These are phyloP conservation scores for Amphiprion percula DNA, from an alignment of 2,113 vertebrate species.

Conservation along the genomic window DNA sequence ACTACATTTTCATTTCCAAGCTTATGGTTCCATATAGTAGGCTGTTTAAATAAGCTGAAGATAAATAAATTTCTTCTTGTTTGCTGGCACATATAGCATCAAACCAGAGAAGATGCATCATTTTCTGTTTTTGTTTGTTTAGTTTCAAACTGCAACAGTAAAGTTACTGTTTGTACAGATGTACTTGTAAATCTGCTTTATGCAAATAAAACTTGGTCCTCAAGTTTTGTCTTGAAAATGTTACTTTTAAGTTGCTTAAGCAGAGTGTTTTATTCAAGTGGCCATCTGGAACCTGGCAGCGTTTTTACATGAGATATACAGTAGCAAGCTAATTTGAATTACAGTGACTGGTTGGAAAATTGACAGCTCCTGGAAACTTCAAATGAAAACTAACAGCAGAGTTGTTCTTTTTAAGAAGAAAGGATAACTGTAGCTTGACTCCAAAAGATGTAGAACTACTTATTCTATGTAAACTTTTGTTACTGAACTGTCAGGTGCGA, in stretches of 20 bases:
- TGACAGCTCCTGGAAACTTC: conserved; percentile 1
- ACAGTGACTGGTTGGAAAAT: background rate
- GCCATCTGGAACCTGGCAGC: conserved; percentile 3
- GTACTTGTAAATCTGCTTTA: conserved; percentile 1
- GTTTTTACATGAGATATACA: conserved; percentile 11
- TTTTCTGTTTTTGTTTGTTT: background rate
- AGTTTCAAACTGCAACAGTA: background rate
- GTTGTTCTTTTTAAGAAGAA: background rate
- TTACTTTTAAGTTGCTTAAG: background rate
- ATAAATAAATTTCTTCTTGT: background rate
- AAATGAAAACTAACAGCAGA: background rate
- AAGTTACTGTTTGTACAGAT: background rate
- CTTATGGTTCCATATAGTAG: background rate
- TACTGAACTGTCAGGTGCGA: conserved; percentile 90
- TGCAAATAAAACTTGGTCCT: background rate
- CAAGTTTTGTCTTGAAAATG: background rate
- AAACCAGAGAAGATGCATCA: background rate
- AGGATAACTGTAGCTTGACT: background rate
- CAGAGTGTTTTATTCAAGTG: background rate
- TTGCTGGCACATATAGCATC: background rate
- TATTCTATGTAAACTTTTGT: conserved; percentile 36
- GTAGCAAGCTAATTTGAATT: background rate
- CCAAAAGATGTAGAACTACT: too few relatives aligned
- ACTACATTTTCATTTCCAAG: background rate
- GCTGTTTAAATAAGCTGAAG: background rate